Evolutionary conservation across 2,797 vertebrate species (phyloP), one percentile per base, ranked within the genome.

Genomic region (Ambastaia sidthimunki): DNA sequence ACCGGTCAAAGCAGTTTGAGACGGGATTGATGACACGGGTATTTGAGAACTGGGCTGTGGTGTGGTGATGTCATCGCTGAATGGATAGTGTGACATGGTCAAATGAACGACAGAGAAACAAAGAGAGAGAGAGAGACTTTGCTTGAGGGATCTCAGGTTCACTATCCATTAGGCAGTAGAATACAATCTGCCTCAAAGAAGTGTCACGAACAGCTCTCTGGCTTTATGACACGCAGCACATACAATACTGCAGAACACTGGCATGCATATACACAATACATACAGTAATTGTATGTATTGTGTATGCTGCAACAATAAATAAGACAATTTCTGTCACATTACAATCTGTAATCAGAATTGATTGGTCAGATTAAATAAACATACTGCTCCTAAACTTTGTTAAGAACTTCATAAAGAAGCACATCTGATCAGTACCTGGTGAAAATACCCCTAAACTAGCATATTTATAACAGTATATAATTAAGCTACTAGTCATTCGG

Each of bases 61-160:
- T 91, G 86, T 88, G 88, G 89, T 93, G 93, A 94, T 93, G 92
- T 94, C 91, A 94, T 93, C 89, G 74, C 87, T 90, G 88, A 93
- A 92, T 91, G 89, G 67, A 82, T 74, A 62, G 75, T 76, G 82
- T 84, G 82, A 87, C 66, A 80, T 54, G 57, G 81, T 74, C 59
- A 81, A 84, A 62, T 44, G 75, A 74, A 82, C 78, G 78, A 86
- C 83, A 90, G 81, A 87, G 89, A 85, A 54, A 76, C 84, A 60
- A 76, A 85, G 76, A 82, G 78, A 80, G 31, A 78, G 78, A 77
- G 65, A 80, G 85, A 83, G 85, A 85, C 82, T 73, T 48, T 72
- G 41, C 72, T 48, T 72, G 80, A 74, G 78, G 71, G 78, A 78
- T 84, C 80, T 85, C 77, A 76, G 80, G 77, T 82, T 85, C 37